Conservation (phyloP, 2,113 vertebrate species). For the Macquaria australasica region DNA sequence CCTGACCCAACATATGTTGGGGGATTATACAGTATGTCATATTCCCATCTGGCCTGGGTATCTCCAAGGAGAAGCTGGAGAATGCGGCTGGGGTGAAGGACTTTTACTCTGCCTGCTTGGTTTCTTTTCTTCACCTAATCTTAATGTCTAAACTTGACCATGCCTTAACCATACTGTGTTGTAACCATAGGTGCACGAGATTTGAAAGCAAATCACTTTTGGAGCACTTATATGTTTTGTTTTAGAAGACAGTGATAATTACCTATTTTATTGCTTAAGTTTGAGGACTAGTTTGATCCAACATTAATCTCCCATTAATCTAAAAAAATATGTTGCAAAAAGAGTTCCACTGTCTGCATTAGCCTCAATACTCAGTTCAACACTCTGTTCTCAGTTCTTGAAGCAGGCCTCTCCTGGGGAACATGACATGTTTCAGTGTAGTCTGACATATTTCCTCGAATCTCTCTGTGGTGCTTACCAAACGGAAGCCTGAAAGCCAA, state of each 20-base stretch:
- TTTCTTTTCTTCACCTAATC: background rate
- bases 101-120: background rate
- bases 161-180: background rate
- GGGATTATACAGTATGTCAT: background rate
- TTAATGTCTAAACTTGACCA: background rate
- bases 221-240: too few relatives aligned
- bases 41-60: too few relatives aligned
- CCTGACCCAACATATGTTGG: too few relatives aligned
- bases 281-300: too few relatives aligned
- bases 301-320: too few relatives aligned
- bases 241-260: too few relatives aligned
- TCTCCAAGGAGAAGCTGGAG: background rate
- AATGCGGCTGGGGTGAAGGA: background rate
- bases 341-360: too few relatives aligned
- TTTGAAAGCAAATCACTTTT: too few relatives aligned
- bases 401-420: background rate
- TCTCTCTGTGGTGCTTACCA: slow-evolving; percentile 48
- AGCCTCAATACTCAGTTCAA: too few relatives aligned
- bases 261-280: too few relatives aligned
- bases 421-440: background rate
- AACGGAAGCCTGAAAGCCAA: slow-evolving; percentile 47
- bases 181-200: too few relatives aligned
- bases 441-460: slow-evolving; percentile 19
- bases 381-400: background rate
- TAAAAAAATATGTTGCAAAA: too few relatives aligned